Conservation (phyloP, 1,140 invertebrate species). For the Calosoma granatense region DNA sequence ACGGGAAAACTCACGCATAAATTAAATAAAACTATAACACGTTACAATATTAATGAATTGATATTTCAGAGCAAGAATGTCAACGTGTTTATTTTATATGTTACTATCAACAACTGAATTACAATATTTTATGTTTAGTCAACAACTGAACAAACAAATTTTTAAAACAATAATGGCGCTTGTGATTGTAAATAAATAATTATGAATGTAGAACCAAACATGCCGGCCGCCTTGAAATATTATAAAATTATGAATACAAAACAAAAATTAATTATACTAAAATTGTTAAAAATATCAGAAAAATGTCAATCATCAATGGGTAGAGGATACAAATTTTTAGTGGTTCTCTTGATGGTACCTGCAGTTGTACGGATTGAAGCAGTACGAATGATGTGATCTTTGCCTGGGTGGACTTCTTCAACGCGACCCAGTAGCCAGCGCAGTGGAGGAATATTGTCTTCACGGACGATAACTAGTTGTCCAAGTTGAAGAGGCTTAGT, state of each 20-base stretch:
- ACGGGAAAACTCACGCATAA: too few relatives aligned
- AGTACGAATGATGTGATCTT: conserved; percentile 22
- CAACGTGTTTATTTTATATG: too few relatives aligned
- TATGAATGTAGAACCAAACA: too few relatives aligned
- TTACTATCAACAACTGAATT: too few relatives aligned
- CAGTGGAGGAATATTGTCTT: conserved; percentile 21
- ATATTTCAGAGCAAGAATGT: too few relatives aligned
- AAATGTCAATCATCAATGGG: not conserved
- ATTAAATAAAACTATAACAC: too few relatives aligned
- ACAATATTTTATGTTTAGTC: too few relatives aligned
- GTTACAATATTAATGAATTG: too few relatives aligned
- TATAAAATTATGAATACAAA: not conserved
- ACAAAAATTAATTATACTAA: not conserved
- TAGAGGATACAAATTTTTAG: not conserved
- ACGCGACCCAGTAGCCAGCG: conserved; percentile 26
- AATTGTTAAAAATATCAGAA: not conserved
- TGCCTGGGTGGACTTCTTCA: conserved; percentile 21
- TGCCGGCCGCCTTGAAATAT: not conserved
- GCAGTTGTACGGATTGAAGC: conserved; percentile 16
- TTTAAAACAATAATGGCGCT: too few relatives aligned
- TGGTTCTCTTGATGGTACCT: conserved; percentile 13
- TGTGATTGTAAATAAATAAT: too few relatives aligned
- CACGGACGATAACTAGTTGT: conserved; percentile 22
- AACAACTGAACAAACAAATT: too few relatives aligned
- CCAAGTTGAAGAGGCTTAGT: conserved; percentile 17